Evolutionary conservation across 2,113 vertebrate species (phyloP).

Genomic region (Leptobrachium leishanense): DNA sequence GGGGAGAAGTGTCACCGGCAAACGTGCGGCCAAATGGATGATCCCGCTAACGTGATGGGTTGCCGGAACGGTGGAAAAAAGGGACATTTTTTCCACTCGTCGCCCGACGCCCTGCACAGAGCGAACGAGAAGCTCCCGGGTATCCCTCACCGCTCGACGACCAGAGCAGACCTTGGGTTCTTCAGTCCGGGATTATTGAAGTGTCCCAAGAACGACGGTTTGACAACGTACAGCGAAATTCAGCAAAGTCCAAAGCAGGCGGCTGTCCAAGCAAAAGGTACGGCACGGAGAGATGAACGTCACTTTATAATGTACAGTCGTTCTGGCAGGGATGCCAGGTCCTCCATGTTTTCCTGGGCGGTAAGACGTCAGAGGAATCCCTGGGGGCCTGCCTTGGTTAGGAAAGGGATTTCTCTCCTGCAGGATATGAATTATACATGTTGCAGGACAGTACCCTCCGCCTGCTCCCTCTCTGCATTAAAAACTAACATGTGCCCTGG

Average conservation of each 20-base stretch:
- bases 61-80: background rate
- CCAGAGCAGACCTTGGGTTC: background rate
- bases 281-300: background rate
- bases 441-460: no score
- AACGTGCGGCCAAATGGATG: background rate
- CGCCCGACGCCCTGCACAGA: background rate
- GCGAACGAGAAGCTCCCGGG: background rate
- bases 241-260: background rate
- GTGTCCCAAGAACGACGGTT: background rate
- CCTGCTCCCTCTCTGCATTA: no score
- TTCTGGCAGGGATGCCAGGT: no score
- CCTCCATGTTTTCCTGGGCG: no score
- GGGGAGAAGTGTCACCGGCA: slow-evolving; percentile 12
- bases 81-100: background rate
- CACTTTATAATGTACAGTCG: no score
- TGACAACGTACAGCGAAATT: background rate
- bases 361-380: no score
- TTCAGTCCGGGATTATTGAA: background rate
- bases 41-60: background rate
- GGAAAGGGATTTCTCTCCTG: no score
- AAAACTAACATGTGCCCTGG: no score
- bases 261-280: background rate
- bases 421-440: no score
- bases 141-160: background rate
- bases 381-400: no score